These are phyloP conservation scores for Alauda arvensis DNA, from an alignment of 2,797 vertebrate genomes.

Conservation along the genomic window DNA sequence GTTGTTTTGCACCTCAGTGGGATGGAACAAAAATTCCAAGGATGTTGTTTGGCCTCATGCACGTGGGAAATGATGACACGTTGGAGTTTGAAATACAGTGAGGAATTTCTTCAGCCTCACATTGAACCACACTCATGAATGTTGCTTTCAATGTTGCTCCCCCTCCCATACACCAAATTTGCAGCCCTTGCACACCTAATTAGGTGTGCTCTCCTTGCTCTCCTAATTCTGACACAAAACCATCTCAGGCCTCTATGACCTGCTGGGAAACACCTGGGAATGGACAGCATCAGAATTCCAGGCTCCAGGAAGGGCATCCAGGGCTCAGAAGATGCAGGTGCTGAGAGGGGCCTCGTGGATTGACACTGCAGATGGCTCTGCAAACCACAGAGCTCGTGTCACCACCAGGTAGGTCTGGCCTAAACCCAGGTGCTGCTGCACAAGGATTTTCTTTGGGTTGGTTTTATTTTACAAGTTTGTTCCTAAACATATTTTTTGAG, in stretches of 20 bases:
- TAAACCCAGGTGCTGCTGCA: background rate
- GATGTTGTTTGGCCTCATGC: fast-evolving
- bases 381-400: constrained; percentile 88
- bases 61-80: background rate
- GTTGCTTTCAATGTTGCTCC: background rate
- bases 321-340: constrained; percentile 79
- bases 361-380: constrained; percentile 88
- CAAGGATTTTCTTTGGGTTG: background rate
- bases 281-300: constrained; percentile 78
- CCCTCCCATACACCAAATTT: background rate
- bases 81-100: background rate
- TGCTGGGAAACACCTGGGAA: constrained; percentile 96
- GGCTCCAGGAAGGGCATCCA: background rate
- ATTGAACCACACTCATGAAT: fast-evolving
- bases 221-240: background rate
- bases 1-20: background rate
- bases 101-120: background rate
- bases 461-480: background rate
- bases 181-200: background rate
- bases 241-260: constrained; percentile 82
- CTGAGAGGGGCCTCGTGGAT: constrained; percentile 93
- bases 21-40: background rate
- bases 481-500: background rate
- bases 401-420: constrained; percentile 82
- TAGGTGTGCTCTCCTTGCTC: too few species aligned